A percentile compares a stretch with the other conserved stretches of the same genome.
Conservation (phyloP, 2,113 vertebrate genomes). For the Lutjanus erythropterus region DNA sequence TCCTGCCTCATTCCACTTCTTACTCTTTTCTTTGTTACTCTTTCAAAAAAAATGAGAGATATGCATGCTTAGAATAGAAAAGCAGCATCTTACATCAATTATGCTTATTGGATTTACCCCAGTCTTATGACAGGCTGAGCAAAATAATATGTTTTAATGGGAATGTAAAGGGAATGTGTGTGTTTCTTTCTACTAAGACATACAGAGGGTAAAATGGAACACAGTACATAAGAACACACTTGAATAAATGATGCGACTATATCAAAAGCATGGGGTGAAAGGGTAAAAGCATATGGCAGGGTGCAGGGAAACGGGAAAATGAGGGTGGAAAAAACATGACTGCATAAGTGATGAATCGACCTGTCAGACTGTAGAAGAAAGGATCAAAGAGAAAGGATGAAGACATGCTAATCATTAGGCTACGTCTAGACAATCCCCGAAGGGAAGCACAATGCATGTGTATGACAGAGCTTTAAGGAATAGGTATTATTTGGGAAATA, state of each 20-base stretch:
- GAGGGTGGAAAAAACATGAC: neutral
- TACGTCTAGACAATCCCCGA: neutral
- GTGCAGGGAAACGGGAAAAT: slow-evolving; percentile 1
- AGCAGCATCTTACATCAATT: neutral
- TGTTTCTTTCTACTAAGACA: neutral
- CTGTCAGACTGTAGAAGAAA: slow-evolving; percentile 19
- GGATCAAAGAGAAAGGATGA: neutral
- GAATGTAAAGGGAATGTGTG: neutral
- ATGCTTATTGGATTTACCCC: neutral
- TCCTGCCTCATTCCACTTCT: neutral
- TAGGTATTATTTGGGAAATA: neutral
- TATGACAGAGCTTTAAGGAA: neutral
- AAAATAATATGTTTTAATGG: slow-evolving; percentile 5
- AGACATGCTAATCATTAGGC: neutral
- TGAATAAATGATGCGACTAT: neutral
- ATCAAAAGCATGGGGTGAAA: neutral
- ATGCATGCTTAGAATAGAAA: slow-evolving; percentile 8
- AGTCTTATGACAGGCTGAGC: neutral
- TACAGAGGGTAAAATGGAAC: neutral
- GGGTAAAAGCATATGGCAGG: neutral
- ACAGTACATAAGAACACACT: neutral
- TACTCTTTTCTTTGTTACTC: neutral
- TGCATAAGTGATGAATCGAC: slow-evolving; percentile 35
- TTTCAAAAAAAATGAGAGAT: slow-evolving; percentile 2
- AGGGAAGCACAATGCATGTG: neutral